Conservation (phyloP, 2,888 invertebrate species). For the Chironomus riparius region DNA sequence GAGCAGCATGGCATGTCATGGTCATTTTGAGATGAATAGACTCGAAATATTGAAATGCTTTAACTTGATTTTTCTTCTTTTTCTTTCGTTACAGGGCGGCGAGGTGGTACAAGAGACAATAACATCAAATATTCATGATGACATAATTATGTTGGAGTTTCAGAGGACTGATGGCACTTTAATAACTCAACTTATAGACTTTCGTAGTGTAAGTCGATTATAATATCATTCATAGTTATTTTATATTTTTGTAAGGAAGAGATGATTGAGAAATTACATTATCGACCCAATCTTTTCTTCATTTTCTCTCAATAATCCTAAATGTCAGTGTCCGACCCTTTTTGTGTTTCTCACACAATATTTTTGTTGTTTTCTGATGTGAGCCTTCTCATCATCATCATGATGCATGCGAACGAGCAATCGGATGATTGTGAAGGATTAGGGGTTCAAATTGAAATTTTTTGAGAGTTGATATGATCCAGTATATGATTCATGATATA, state of each 20-base stretch:
- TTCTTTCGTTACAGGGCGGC: conserved; percentile 61
- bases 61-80: neutral
- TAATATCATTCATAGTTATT: neutral
- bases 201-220: conserved; percentile 69
- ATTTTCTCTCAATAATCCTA: neutral
- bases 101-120: conserved; percentile 90
- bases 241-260: neutral
- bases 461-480: no score
- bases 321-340: neutral
- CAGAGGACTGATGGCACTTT: conserved; percentile 84
- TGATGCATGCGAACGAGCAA: neutral
- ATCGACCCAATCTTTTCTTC: neutral
- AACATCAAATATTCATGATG: conserved; percentile 81
- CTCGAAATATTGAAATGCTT: neutral
- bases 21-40: no score
- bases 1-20: no score
- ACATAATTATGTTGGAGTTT: conserved; percentile 81
- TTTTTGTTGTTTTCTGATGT: neutral
- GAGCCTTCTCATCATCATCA: neutral
- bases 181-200: conserved; percentile 87
- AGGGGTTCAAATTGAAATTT: no score
- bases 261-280: neutral
- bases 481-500: no score
- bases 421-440: neutral
- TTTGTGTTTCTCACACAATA: neutral